phyloP scores from a whole-genome alignment of 2,797 vertebrate genomes.

The Sandelia bainsii region DNA sequence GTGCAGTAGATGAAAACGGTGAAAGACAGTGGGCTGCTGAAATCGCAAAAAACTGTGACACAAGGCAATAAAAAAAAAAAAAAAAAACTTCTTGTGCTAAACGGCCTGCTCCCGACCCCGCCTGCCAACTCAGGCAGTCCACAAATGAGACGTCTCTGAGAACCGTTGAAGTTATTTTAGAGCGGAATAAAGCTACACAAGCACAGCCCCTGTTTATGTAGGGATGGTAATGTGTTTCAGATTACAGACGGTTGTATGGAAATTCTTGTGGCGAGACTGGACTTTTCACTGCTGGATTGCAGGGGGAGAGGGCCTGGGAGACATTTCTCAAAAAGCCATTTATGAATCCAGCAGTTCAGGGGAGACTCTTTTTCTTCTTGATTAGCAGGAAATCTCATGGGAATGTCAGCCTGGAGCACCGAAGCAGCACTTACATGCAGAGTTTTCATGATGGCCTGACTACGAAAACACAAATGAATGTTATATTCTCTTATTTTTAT shows the following conservation, averaged over 20 bases:
- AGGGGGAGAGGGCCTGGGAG: constrained; percentile 48
- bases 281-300: constrained; percentile 84
- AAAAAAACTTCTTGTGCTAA: constrained; percentile 6
- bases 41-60: neutral
- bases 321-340: constrained; percentile 50
- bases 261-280: constrained; percentile 94
- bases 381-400: constrained; percentile 62
- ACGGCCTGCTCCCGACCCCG: constrained; percentile 50
- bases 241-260: constrained; percentile 93
- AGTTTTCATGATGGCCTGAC: constrained; percentile 24
- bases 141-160: constrained; percentile 85
- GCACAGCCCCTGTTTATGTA: constrained; percentile 89
- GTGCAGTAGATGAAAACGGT: too few species aligned
- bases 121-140: constrained; percentile 82
- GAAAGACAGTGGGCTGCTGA: too few species aligned
- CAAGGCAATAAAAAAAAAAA: neutral
- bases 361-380: constrained; percentile 75
- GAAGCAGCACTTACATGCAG: neutral
- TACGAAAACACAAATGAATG: constrained; percentile 5
- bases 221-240: constrained; percentile 94
- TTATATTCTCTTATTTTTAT: too few species aligned
- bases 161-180: constrained; percentile 87
- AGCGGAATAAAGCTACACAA: constrained; percentile 79
- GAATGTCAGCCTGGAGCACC: neutral
- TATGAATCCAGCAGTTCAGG: constrained; percentile 72